Evolutionary conservation across 2,113 vertebrate genomes (phyloP), one percentile per base, ranked within the genome.

Genomic region (Pedetes capensis): DNA sequence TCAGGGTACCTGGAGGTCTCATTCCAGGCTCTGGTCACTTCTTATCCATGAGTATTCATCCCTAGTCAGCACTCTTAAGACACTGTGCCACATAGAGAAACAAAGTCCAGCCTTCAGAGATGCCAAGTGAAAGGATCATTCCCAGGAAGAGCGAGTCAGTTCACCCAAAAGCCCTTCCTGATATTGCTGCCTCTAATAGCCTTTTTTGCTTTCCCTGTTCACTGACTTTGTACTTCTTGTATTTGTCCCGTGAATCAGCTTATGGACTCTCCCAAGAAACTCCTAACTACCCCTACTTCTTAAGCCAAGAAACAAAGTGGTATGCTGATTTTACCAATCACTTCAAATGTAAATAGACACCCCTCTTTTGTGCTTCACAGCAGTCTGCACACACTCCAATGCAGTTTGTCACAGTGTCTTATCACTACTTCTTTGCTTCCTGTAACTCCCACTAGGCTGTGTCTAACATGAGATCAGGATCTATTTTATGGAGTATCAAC

Each of bases 161-260:
- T 59, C 20, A 57, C 39, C 57, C n/a, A 66, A 22, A 68, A 25
- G 22, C 74, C 74, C 74, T 51, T 76, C 47, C 44, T 69, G 63
- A 42, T 34, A 55, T 6, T 47, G 34, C 20, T 61, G 29, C 29
- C 59, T 85, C 64, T 47, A 84, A 80, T 69, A 80, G 72, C 25
- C n/a, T 69, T 64, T 72, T 69, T 37, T 71, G 13, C 47, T 66
- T 75, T 57, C 53, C 39, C 49, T 66, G 1, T 57, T 80, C 49
- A 53, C 32, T 69, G 39, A 87, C n/a, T 91, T 87, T 55, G 44
- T 7, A 39, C 53, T 81, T 79, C 20, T 71, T 44, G 72, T 64
- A 37, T 80, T 86, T 94, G 81, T 91, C 71, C 57, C 29, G 5
- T 49, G 64, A 93, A n/a, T 94, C 76, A 89, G 53, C 23, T 76